These are phyloP conservation scores for Solenopsis invicta DNA, from an alignment of 1,140 invertebrate genomes.

Conservation along the genomic window DNA sequence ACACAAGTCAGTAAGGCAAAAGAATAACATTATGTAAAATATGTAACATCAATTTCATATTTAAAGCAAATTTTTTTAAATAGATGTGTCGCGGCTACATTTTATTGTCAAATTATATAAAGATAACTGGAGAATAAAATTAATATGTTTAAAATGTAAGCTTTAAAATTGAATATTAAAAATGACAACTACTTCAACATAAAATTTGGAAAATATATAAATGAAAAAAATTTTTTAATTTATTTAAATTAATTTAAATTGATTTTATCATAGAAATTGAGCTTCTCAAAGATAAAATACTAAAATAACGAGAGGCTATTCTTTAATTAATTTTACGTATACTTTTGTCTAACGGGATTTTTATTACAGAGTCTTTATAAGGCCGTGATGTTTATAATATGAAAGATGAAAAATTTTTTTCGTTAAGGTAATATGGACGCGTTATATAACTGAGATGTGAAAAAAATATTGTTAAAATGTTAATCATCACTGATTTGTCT, in stretches of 20 bases:
- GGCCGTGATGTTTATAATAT: background rate
- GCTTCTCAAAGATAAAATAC: background rate
- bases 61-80: background rate
- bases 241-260: background rate
- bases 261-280: background rate
- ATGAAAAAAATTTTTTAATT: background rate
- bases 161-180: background rate
- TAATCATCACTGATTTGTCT: no score
- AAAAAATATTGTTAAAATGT: no score
- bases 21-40: background rate
- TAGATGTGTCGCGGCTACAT: background rate
- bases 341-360: background rate
- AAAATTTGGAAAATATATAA: no score
- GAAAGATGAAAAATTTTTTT: conserved; percentile 40
- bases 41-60: conserved; percentile 14
- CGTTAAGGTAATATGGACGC: background rate
- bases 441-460: no score
- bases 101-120: background rate
- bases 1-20: background rate
- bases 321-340: conserved; percentile 23
- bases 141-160: background rate
- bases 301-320: background rate
- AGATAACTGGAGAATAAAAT: background rate
- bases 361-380: background rate
- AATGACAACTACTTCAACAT: background rate